phyloP scores from a whole-genome alignment of 2,797 vertebrate genomes.

The Poeciliopsis gracilis region DNA sequence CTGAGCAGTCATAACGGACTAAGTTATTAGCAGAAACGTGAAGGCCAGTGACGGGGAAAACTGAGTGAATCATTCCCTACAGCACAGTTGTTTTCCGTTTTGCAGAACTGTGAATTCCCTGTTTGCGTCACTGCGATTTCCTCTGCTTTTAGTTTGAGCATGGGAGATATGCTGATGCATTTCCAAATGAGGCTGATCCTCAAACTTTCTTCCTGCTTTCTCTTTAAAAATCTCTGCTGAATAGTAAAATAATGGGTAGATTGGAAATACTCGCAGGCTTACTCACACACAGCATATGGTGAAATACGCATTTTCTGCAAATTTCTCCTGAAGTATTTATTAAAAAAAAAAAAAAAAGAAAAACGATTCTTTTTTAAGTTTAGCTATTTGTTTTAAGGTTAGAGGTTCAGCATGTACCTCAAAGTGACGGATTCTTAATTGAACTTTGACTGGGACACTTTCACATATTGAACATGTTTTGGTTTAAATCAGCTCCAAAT shows the following conservation, averaged over 20 bases:
- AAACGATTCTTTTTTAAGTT: neutral
- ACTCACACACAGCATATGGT: neutral
- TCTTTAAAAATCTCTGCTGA: slow-evolving; percentile 28
- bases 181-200: slow-evolving; percentile 43
- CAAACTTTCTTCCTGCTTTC: slow-evolving; percentile 6
- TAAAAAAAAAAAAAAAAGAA: neutral
- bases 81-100: slow-evolving; percentile 36
- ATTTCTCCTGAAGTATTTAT: neutral
- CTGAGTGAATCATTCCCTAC: slow-evolving; percentile 11
- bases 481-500: neutral
- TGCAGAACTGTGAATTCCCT: slow-evolving; percentile 31
- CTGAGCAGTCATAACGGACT: slow-evolving; percentile 7
- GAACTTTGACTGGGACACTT: neutral
- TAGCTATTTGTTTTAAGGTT: neutral
- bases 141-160: slow-evolving; percentile 31
- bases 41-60: slow-evolving; percentile 23
- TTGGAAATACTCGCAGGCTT: neutral
- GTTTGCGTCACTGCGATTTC: slow-evolving; percentile 47
- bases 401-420: neutral
- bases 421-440: neutral
- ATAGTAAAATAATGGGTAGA: slow-evolving; percentile 47
- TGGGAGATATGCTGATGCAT: slow-evolving; percentile 60
- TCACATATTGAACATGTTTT: neutral
- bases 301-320: slow-evolving; percentile 12
- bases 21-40: slow-evolving; percentile 20